Conservation (phyloP, 2,797 vertebrate genomes). For the Sebastes trivittatus region DNA sequence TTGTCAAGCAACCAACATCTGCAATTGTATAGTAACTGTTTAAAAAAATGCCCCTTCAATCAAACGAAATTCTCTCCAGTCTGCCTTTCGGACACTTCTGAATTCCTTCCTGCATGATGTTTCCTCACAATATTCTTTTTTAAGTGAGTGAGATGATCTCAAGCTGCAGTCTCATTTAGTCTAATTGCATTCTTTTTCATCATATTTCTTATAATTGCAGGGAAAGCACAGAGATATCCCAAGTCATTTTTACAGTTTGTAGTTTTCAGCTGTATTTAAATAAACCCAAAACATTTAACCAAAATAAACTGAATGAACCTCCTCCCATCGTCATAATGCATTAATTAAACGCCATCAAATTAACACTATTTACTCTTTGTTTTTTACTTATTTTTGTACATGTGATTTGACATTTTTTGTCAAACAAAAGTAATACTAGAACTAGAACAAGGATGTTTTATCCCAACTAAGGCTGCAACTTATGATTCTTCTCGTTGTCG, state of each 20-base stretch:
- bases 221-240: not conserved
- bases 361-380: not conserved
- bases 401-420: not conserved
- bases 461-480: too few species aligned
- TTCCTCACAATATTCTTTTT: slow-evolving; percentile 40
- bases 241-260: slow-evolving; percentile 7
- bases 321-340: not conserved
- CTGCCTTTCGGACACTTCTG: slow-evolving; percentile 1
- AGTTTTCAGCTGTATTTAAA: not conserved
- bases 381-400: not conserved
- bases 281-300: not conserved
- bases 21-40: not conserved
- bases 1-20: not conserved
- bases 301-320: not conserved
- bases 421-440: not conserved
- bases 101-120: slow-evolving; percentile 26
- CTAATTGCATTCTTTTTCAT: slow-evolving; percentile 53
- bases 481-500: too few species aligned
- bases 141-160: slow-evolving; percentile 46
- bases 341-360: not conserved
- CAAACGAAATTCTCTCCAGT: slow-evolving; percentile 6
- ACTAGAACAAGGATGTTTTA: not conserved
- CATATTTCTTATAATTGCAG: slow-evolving; percentile 16
- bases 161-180: slow-evolving; percentile 46
- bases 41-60: not conserved